These are phyloP conservation scores for Dendrolimus houi DNA, from an alignment of 2,888 invertebrate genomes.

Conservation along the genomic window DNA sequence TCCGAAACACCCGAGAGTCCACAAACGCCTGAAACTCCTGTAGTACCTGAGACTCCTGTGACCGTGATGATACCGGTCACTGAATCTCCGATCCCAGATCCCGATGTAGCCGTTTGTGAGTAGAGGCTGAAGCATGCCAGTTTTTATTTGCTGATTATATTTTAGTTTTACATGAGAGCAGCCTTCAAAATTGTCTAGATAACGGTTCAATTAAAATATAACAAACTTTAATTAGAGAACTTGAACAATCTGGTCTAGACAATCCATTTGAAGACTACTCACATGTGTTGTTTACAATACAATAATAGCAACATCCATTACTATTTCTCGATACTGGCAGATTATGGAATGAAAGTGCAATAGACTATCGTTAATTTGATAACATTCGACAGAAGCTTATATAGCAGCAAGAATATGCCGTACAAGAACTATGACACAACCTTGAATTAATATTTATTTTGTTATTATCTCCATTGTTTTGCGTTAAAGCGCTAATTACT, in stretches of 20 bases:
- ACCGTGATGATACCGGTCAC: slow-evolving; percentile 22
- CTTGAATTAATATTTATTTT: slow-evolving; percentile 44
- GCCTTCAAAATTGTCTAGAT: slow-evolving; percentile 3
- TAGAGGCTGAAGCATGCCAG: slow-evolving; percentile 72
- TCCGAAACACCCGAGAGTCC: slow-evolving; percentile 4
- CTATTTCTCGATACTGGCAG: too few relatives aligned
- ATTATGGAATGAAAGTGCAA: too few relatives aligned
- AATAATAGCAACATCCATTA: too few relatives aligned
- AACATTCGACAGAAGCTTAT: too few relatives aligned
- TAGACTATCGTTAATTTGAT: background rate
- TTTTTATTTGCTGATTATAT: slow-evolving; percentile 54
- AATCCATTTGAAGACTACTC: too few relatives aligned
- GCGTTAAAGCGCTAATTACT: slow-evolving; percentile 22
- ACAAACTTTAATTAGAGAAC: too few relatives aligned
- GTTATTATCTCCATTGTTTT: slow-evolving; percentile 37
- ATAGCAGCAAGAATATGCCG: too few relatives aligned
- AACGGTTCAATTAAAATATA: too few relatives aligned
- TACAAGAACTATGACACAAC: slow-evolving; percentile 29
- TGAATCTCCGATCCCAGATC: slow-evolving; percentile 31
- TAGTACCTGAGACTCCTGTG: slow-evolving; percentile 17
- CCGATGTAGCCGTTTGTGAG: slow-evolving; percentile 67
- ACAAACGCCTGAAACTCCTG: slow-evolving; percentile 15
- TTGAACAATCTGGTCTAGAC: too few relatives aligned
- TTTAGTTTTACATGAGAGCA: slow-evolving; percentile 26
- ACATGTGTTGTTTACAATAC: too few relatives aligned